Evolutionary conservation across 2,113 vertebrate genomes (phyloP), one percentile per base, ranked within the genome.

Genomic region (Pterocles burchelli): DNA sequence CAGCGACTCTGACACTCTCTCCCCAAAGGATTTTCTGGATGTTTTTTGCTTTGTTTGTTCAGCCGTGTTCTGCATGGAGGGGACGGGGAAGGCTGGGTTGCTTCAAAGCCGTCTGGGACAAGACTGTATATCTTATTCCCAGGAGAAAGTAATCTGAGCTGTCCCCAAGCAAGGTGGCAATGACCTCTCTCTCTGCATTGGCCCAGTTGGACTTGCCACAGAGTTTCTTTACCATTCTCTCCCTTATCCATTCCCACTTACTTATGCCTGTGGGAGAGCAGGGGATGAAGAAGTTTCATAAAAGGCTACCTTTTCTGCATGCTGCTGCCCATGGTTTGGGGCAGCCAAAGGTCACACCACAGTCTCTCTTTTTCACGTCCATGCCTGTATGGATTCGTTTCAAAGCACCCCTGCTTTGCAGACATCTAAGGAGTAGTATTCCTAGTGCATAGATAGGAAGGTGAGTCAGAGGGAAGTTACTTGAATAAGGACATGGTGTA

Each of bases 41-140:
- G 38, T 10, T 86, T 96, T 95, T 89, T 87, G 34, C 83, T 77
- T 95, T 95, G 61, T 81, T 90, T 95, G 48, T 92, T 93, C 65
- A 90, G 55, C 66, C 2, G 8, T 81, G 38, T 78, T 95, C 88
- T 95, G 43, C 3, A 2, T 57, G 55, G 34, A 78, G 29, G 34
- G 26, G 20, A 90, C 43, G 25, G 24, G 9, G 29, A 43, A 88
- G 43, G 19, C 51, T 61, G 73, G 24, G 15, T 59, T 94, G 57
- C 73, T 92, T 66, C 62, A 85, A 57, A 94, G 52, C n/a, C 24
- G 6, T 68, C 88, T 61, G 33, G 61, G 68, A 86, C 76, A 68
- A 75, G 65, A 38, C 54, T 70, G 68, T 73, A 3, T 63, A 54
- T 85, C 22, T 61, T 84, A 85, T 68, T 93, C 88, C 80, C 7